Percentiles rank a stretch among this genome's conserved stretches.
Conservation (phyloP, 2,797 vertebrate genomes). For the Coccyzus lansbergi region DNA sequence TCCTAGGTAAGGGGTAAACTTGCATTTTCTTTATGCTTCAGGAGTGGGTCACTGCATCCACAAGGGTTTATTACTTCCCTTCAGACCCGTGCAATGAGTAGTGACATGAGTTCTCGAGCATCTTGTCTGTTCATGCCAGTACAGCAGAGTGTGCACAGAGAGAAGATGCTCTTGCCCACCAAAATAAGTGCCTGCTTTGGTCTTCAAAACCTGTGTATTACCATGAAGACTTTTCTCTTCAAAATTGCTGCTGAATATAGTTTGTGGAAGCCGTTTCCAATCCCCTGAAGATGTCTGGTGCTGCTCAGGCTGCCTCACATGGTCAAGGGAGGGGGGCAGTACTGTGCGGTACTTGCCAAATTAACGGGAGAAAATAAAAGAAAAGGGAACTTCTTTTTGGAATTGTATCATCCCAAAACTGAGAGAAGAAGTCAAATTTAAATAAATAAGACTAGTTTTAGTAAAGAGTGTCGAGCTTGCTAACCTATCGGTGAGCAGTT, state of each 20-base stretch:
- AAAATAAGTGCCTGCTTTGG: neutral
- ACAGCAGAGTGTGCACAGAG: fast-evolving
- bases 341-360: fast-evolving
- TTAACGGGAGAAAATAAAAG: neutral
- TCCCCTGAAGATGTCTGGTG: neutral
- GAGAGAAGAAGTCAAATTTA: conserved; percentile 41
- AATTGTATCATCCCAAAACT: conserved; percentile 6
- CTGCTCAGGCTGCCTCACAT: neutral
- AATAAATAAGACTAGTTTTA: neutral
- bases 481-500: neutral
- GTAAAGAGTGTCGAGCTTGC: neutral
- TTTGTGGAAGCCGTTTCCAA: neutral
- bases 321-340: fast-evolving
- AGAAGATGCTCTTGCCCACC: neutral
- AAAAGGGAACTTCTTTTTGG: conserved; percentile 20
- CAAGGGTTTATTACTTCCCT: neutral
- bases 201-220: neutral
- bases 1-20: neutral
- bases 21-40: neutral
- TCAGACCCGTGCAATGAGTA: neutral
- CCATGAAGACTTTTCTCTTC: neutral
- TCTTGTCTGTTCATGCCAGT: neutral
- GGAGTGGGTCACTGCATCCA: neutral
- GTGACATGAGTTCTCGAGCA: neutral
- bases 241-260: fast-evolving